phyloP scores from a whole-genome alignment of 2,888 invertebrate genomes.

The Masnerella sp. region DNA sequence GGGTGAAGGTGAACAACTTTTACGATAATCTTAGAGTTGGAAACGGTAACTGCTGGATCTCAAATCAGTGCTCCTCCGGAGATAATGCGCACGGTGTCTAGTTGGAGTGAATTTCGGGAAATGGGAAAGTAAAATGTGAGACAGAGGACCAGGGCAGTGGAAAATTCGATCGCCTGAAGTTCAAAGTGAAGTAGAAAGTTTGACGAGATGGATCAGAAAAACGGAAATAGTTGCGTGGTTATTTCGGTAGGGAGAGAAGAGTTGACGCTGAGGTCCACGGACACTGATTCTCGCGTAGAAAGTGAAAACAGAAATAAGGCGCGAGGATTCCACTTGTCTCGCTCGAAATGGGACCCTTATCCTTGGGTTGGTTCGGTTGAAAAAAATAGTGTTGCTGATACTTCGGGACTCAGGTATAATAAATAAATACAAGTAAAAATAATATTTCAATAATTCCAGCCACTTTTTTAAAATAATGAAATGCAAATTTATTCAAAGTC shows the following conservation, averaged over 20 bases:
- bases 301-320: slow-evolving; percentile 70
- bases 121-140: neutral
- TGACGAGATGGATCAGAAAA: neutral
- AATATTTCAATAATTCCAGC: neutral
- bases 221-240: slow-evolving; percentile 31
- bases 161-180: no score
- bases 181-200: slow-evolving; percentile 1
- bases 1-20: slow-evolving; percentile 69
- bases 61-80: slow-evolving; percentile 36
- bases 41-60: slow-evolving; percentile 37
- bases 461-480: neutral
- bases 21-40: slow-evolving; percentile 59
- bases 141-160: no score
- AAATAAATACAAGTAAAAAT: neutral
- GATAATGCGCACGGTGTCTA: slow-evolving; percentile 17
- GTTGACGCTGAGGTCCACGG: slow-evolving; percentile 53
- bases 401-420: slow-evolving; percentile 81
- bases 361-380: slow-evolving; percentile 87
- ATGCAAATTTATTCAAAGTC: neutral
- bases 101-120: neutral
- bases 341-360: slow-evolving; percentile 89
- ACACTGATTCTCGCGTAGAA: slow-evolving; percentile 36
- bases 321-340: slow-evolving; percentile 85
- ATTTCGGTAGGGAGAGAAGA: slow-evolving; percentile 61
- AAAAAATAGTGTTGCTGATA: slow-evolving; percentile 81